Conservation (phyloP, 1,140 invertebrate genomes). For the Procambarus clarkii region DNA sequence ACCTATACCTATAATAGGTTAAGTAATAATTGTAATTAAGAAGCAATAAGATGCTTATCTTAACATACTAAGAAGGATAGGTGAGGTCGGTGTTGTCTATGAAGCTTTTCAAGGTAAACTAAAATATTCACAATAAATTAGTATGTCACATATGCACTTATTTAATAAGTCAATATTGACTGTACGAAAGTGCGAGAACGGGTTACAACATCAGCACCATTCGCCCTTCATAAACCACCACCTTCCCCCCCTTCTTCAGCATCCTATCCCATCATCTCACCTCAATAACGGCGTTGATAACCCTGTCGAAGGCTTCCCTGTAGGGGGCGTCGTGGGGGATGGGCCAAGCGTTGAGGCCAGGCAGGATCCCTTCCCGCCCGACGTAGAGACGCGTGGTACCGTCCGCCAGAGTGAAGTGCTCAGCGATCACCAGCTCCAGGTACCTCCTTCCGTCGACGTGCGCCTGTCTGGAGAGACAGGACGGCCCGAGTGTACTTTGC, state of each 20-base stretch:
- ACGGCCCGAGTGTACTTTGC: too few relatives aligned
- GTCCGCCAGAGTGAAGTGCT: constrained; percentile 35
- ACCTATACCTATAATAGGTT: too few relatives aligned
- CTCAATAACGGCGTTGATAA: constrained; percentile 39
- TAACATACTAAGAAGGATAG: too few relatives aligned
- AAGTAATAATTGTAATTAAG: too few relatives aligned
- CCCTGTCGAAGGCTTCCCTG: constrained; percentile 15
- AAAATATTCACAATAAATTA: too few relatives aligned
- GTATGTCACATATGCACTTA: too few relatives aligned
- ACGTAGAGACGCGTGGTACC: constrained; percentile 32
- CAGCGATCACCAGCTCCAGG: constrained; percentile 42
- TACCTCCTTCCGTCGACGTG: constrained; percentile 34
- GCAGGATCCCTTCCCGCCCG: constrained; percentile 20
- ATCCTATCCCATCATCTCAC: constrained; percentile 2
- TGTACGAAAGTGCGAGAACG: too few relatives aligned
- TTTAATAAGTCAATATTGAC: too few relatives aligned
- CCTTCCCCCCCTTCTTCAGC: not conserved
- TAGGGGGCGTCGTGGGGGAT: constrained; percentile 52
- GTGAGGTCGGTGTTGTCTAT: too few relatives aligned
- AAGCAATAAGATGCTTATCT: too few relatives aligned
- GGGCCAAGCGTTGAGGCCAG: constrained; percentile 43
- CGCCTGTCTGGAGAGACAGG: not conserved
- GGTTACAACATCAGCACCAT: too few relatives aligned
- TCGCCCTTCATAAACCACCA: not conserved
- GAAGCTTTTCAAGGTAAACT: too few relatives aligned